Evolutionary conservation across 2,797 vertebrate genomes (phyloP).

Genomic region (Sebastes nivosus): DNA sequence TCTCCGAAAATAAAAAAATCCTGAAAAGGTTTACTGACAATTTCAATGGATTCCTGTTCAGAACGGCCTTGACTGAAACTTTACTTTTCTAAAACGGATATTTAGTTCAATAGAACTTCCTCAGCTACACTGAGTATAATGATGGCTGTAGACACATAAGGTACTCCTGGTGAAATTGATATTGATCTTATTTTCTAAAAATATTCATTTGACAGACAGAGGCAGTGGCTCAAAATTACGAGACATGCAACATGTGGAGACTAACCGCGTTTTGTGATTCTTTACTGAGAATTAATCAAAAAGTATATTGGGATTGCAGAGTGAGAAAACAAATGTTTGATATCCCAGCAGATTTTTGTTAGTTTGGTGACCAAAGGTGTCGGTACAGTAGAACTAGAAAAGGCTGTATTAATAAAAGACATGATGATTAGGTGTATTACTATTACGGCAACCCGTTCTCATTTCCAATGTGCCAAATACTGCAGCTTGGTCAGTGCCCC

Average conservation of each 20-base stretch:
- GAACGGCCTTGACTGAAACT: background rate
- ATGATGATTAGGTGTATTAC: too few species aligned
- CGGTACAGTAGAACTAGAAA: background rate
- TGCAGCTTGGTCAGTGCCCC: too few species aligned
- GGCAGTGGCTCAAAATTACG: too few species aligned
- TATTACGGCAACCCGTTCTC: too few species aligned
- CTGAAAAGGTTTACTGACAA: background rate
- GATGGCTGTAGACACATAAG: background rate
- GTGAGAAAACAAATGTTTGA: background rate
- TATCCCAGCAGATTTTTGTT: too few species aligned
- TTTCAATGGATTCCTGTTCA: background rate
- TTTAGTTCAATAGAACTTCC: background rate
- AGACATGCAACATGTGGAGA: too few species aligned
- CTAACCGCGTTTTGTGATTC: too few species aligned
- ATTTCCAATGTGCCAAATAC: too few species aligned
- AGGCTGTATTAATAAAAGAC: background rate
- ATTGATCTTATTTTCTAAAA: too few species aligned
- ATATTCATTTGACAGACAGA: accelerated
- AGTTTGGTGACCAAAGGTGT: background rate
- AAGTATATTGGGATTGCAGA: background rate
- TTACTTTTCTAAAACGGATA: background rate
- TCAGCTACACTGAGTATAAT: background rate
- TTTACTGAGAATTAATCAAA: background rate
- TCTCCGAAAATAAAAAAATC: background rate
- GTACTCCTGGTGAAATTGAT: too few species aligned